These are phyloP conservation scores for Pandemis heparana DNA, from an alignment of 2,888 invertebrate species.

Conservation along the genomic window DNA sequence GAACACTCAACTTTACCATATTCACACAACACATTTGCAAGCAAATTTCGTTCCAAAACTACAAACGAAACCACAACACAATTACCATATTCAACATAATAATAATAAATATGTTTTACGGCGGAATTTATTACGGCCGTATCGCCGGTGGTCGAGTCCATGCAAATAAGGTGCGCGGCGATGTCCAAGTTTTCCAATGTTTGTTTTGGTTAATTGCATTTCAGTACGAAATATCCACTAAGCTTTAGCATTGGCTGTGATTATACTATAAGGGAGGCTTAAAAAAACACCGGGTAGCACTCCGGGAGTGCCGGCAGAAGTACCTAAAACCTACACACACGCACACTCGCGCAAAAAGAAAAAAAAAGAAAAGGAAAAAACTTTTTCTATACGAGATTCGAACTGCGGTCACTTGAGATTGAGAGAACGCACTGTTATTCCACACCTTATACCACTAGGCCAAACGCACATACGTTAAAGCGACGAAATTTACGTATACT, in stretches of 20 bases:
- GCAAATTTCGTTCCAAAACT: constrained; percentile 33
- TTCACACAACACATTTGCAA: constrained; percentile 14
- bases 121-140: constrained; percentile 14
- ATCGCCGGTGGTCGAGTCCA: constrained; percentile 5
- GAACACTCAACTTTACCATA: constrained; percentile 20
- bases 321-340: too few species aligned
- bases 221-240: background rate
- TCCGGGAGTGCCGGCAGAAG: too few species aligned
- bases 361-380: too few species aligned
- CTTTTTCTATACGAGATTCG: too few species aligned
- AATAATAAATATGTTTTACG: constrained; percentile 39
- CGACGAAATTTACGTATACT: too few species aligned
- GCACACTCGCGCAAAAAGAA: too few species aligned
- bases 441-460: too few species aligned
- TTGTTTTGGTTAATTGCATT: constrained; percentile 3
- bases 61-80: constrained; percentile 29
- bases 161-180: constrained; percentile 2
- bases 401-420: too few species aligned
- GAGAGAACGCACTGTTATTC: too few species aligned
- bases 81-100: constrained; percentile 41
- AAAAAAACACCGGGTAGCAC: too few species aligned
- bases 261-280: too few species aligned
- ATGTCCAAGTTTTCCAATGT: background rate
- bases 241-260: background rate
- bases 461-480: too few species aligned